A percentile compares a stretch with the other conserved stretches of the same genome.
phyloP scores from a whole-genome alignment of 2,888 invertebrate species.

The Andrena flavipes region DNA sequence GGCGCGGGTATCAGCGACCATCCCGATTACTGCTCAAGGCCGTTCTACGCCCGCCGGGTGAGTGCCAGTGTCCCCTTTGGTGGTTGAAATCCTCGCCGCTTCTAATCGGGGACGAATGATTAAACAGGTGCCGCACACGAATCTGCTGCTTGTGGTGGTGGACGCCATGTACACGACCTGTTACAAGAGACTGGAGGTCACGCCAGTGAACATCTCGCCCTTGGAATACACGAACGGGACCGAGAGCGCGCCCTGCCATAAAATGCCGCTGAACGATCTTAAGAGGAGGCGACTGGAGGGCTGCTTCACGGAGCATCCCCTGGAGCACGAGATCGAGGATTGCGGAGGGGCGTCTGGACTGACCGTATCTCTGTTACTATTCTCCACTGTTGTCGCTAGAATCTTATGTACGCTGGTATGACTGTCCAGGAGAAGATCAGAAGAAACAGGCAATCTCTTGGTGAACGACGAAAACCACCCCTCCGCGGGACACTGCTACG shows the following conservation, averaged over 20 bases:
- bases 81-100: not conserved
- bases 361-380: slow-evolving; percentile 70
- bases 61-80: slow-evolving; percentile 33
- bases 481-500: not conserved
- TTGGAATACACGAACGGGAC: slow-evolving; percentile 83
- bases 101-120: slow-evolving; percentile 5
- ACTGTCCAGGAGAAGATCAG: slow-evolving; percentile 6
- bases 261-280: slow-evolving; percentile 89
- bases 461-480: not conserved
- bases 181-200: slow-evolving; percentile 85
- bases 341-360: slow-evolving; percentile 83
- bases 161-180: slow-evolving; percentile 86
- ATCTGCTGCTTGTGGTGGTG: slow-evolving; percentile 91
- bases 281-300: slow-evolving; percentile 89
- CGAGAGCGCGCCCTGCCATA: slow-evolving; percentile 89
- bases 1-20: slow-evolving; percentile 82
- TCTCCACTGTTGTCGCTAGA: slow-evolving; percentile 60
- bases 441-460: not conserved
- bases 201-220: slow-evolving; percentile 85
- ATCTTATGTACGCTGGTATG: slow-evolving; percentile 57
- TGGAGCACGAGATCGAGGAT: slow-evolving; percentile 85
- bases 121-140: slow-evolving; percentile 89
- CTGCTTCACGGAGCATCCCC: slow-evolving; percentile 91
- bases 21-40: slow-evolving; percentile 85
- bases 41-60: slow-evolving; percentile 89